Evolutionary conservation across 2,113 vertebrate species (phyloP).

Genomic region (Tragelaphus strepsiceros): DNA sequence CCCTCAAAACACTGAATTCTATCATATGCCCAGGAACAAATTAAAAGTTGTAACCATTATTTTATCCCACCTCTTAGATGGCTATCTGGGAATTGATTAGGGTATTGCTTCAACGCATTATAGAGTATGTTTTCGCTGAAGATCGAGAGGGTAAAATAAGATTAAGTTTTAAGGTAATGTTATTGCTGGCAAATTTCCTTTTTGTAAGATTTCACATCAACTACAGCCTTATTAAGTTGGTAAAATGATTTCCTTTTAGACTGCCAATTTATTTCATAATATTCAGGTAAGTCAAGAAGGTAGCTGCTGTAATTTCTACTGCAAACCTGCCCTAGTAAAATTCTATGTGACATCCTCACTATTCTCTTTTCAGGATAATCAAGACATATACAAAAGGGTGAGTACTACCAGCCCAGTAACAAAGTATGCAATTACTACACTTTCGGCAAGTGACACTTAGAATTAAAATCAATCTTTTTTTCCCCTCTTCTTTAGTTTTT

Average conservation of each 20-base stretch:
- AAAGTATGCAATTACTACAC: not conserved
- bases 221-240: not conserved
- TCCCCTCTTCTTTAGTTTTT: constrained; percentile 69
- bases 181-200: constrained; percentile 17
- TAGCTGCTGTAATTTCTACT: not conserved
- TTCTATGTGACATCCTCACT: not conserved
- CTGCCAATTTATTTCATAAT: constrained; percentile 71
- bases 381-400: constrained; percentile 62
- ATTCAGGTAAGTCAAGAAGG: constrained; percentile 68
- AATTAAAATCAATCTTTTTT: not conserved
- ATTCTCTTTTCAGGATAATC: constrained; percentile 64
- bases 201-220: not conserved
- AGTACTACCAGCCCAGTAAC: constrained; percentile 30
- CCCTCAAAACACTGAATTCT: not conserved
- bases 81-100: not conserved
- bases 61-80: not conserved
- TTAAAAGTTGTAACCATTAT: not conserved
- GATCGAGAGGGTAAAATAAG: not conserved
- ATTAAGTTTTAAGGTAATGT: constrained; percentile 3
- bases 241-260: constrained; percentile 60
- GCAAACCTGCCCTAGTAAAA: not conserved
- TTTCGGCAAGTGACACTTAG: not conserved
- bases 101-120: not conserved
- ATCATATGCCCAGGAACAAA: not conserved
- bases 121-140: not conserved